A percentile compares a stretch with the other conserved stretches of the same genome.
phyloP scores from a whole-genome alignment of 2,888 invertebrate species.

The Orthosia gracilis region DNA sequence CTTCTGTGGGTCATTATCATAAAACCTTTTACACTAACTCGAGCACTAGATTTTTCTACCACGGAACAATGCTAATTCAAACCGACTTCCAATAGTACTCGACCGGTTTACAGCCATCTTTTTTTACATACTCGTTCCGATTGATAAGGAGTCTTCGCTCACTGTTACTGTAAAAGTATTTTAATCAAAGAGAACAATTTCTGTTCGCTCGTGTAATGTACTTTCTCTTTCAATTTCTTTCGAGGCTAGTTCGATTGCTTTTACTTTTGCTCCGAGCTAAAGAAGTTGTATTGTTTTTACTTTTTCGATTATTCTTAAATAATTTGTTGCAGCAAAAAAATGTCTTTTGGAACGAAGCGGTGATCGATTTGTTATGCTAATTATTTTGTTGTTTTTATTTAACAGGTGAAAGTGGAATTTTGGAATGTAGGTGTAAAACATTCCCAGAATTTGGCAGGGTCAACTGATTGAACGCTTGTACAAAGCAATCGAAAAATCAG shows the following conservation, averaged over 20 bases:
- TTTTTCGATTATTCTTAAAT: conserved; percentile 72
- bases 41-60: conserved; percentile 9
- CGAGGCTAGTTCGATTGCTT: conserved; percentile 73
- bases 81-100: conserved; percentile 32
- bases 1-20: neutral
- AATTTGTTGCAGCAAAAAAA: conserved; percentile 61
- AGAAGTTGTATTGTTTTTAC: conserved; percentile 73
- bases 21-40: neutral
- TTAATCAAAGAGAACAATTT: conserved; percentile 74
- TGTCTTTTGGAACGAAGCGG: conserved; percentile 29
- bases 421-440: conserved; percentile 26
- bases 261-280: conserved; percentile 72
- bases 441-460: conserved; percentile 19
- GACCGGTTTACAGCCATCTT: conserved; percentile 55
- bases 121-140: conserved; percentile 62
- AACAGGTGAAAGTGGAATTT: conserved; percentile 35
- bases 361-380: conserved; percentile 55
- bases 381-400: conserved; percentile 49
- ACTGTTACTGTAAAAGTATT: conserved; percentile 67
- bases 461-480: neutral
- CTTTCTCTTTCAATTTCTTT: conserved; percentile 75
- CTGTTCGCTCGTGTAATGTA: conserved; percentile 69
- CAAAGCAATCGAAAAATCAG: neutral
- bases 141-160: conserved; percentile 64
- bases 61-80: conserved; percentile 32